Percentiles rank a stretch among this genome's conserved stretches.
Evolutionary conservation across 2,113 vertebrate species (phyloP).

Genomic region (Rhombomys opimus): DNA sequence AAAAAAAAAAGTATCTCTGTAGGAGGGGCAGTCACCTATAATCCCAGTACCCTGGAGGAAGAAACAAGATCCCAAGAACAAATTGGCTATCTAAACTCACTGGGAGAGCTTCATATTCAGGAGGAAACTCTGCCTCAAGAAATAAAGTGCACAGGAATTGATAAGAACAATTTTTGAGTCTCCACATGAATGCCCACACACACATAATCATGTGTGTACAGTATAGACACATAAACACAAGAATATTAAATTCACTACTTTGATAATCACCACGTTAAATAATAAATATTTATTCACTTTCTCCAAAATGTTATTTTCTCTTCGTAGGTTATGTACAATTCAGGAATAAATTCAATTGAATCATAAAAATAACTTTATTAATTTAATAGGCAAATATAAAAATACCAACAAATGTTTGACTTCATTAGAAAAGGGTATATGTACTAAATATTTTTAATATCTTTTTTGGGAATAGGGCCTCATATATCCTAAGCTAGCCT

Average conservation of each 20-base stretch:
- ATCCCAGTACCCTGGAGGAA: neutral
- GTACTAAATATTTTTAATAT: constrained; percentile 25
- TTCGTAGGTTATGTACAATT: constrained; percentile 4
- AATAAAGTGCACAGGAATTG: neutral
- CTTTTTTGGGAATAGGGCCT: no score
- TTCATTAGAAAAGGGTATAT: neutral
- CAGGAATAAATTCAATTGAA: constrained; percentile 33
- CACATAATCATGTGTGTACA: neutral
- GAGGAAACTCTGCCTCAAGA: neutral
- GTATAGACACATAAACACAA: neutral
- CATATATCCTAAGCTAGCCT: neutral
- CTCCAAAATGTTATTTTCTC: constrained; percentile 28
- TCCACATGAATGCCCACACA: neutral
- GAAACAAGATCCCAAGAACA: neutral
- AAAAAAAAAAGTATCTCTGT: neutral
- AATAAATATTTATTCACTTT: constrained; percentile 47
- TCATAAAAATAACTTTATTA: constrained; percentile 43
- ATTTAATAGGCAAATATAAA: neutral
- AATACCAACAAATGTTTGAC: neutral
- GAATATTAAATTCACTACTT: constrained; percentile 3
- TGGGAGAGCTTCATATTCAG: neutral
- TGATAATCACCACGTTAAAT: neutral
- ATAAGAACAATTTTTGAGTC: neutral
- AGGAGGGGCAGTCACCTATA: neutral
- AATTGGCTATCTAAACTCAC: neutral